These are phyloP conservation scores for Verasper variegatus DNA, from an alignment of 2,113 vertebrate species.

Conservation along the genomic window DNA sequence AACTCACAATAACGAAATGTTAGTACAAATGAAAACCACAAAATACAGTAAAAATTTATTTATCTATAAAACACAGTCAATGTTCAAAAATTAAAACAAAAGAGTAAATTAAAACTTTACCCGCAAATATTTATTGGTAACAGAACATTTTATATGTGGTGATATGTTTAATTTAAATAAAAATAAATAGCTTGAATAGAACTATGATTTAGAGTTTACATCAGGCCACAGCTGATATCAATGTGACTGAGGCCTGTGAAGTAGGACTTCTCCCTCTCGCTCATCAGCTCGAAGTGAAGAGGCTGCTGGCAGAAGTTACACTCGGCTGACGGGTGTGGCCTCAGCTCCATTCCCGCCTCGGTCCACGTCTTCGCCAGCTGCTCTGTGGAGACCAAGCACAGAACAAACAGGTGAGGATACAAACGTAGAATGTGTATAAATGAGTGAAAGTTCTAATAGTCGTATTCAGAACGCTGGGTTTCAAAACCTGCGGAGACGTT, in stretches of 20 bases:
- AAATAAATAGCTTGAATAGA: slow-evolving; percentile 23
- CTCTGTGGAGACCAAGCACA: slow-evolving; percentile 79
- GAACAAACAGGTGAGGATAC: background rate
- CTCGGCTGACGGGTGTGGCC: slow-evolving; percentile 87
- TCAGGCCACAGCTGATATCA: slow-evolving; percentile 87
- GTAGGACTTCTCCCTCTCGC: slow-evolving; percentile 88
- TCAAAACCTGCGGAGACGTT: too few species aligned
- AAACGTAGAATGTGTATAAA: too few species aligned
- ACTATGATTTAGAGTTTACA: background rate
- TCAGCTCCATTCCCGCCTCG: slow-evolving; percentile 86
- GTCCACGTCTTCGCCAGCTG: slow-evolving; percentile 88
- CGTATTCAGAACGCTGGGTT: too few species aligned
- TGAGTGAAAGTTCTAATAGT: too few species aligned
- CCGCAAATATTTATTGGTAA: background rate
- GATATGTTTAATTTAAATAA: background rate
- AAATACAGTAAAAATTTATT: background rate
- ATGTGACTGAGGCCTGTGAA: slow-evolving; percentile 91
- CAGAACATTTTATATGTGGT: background rate
- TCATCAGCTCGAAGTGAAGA: slow-evolving; percentile 93
- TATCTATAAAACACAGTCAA: background rate
- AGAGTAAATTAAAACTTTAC: background rate
- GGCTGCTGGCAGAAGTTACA: slow-evolving; percentile 92
- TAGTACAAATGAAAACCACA: too few species aligned
- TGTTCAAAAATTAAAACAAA: too few species aligned
- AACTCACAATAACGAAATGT: too few species aligned